A percentile compares a stretch with the other conserved stretches of the same genome.
Conservation (phyloP, 2,113 vertebrate species). For the Delphinus delphis region DNA sequence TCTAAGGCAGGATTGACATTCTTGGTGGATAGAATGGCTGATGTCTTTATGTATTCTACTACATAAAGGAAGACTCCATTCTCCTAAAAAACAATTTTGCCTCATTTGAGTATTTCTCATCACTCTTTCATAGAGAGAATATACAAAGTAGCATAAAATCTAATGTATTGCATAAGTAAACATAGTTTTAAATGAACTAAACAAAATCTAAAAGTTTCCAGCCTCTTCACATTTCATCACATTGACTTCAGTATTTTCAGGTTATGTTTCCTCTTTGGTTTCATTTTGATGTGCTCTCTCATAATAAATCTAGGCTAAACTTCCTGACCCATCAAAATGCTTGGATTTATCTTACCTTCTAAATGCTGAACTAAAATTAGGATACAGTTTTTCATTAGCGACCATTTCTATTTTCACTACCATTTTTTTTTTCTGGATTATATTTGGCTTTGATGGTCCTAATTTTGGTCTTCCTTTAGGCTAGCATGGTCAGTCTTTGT, state of each 20-base stretch:
- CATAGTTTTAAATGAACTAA: background rate
- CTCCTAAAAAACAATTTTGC: background rate
- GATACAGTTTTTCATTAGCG: background rate
- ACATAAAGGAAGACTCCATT: background rate
- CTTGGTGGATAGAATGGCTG: background rate
- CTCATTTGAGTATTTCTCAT: background rate
- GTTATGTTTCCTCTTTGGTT: background rate
- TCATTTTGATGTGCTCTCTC: background rate
- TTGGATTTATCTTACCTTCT: background rate
- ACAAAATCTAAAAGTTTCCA: background rate
- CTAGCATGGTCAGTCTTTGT: background rate
- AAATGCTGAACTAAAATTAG: background rate
- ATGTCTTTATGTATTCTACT: background rate
- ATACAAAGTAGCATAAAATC: background rate
- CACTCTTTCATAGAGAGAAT: background rate
- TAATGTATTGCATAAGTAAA: background rate
- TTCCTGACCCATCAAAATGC: background rate
- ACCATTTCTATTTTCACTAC: background rate
- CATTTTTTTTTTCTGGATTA: background rate
- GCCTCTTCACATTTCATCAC: background rate
- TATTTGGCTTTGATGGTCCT: conserved; percentile 3
- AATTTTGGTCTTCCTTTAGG: conserved; percentile 34
- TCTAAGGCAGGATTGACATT: background rate
- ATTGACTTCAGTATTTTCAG: background rate
- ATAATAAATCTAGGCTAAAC: background rate